Conservation (phyloP, 2,113 vertebrate genomes). For the Alethe diademata region DNA sequence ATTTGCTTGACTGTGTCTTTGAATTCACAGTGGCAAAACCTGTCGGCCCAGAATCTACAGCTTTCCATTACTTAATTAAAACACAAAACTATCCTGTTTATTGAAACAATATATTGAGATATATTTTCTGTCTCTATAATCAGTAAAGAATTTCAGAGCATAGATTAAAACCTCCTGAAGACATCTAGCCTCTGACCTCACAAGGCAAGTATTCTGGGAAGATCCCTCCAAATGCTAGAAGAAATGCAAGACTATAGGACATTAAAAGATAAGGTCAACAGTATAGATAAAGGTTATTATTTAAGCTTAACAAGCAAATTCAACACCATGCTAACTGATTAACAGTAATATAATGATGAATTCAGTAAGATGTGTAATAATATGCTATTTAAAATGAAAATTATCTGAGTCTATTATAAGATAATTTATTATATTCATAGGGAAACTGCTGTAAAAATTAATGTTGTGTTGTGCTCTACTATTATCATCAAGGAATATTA, state of each 20-base stretch:
- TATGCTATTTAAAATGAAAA: not conserved
- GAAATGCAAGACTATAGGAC: not conserved
- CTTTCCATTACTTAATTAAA: not conserved
- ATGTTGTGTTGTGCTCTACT: not conserved
- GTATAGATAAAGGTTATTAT: not conserved
- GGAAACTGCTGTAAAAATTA: constrained; percentile 12
- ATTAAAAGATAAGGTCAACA: not conserved
- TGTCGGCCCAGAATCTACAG: not conserved
- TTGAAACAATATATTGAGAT: not conserved
- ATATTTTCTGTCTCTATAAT: not conserved
- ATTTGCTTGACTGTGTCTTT: not conserved
- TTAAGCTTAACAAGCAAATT: constrained; percentile 7
- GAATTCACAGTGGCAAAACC: not conserved
- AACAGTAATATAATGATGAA: constrained; percentile 6
- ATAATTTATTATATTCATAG: constrained; percentile 14
- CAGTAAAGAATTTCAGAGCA: not conserved
- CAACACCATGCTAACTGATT: not conserved
- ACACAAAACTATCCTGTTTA: not conserved
- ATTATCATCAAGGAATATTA: constrained; percentile 39
- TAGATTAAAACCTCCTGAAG: not conserved
- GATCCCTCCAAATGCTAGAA: not conserved
- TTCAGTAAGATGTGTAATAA: constrained; percentile 15
- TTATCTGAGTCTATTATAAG: not conserved
- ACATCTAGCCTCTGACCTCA: not conserved
- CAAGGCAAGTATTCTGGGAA: not conserved